Conservation (phyloP, 2,113 vertebrate species). For the Eonycteris spelaea region DNA sequence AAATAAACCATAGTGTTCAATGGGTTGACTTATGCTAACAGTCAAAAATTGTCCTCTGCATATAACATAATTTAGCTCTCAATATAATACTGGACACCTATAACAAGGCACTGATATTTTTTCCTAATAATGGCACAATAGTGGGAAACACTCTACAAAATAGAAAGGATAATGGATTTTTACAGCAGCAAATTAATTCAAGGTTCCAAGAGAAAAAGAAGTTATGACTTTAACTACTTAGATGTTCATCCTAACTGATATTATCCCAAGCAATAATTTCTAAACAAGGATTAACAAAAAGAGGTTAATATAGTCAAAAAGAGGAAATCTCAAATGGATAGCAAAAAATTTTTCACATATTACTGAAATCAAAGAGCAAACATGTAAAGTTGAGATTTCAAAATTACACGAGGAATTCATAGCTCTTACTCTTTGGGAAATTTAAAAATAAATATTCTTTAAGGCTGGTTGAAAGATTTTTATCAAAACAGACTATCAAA, state of each 20-base stretch:
- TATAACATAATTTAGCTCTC: neutral
- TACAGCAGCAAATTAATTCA: neutral
- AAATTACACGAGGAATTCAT: conserved; percentile 10
- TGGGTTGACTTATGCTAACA: neutral
- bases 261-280: conserved; percentile 23
- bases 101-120: neutral
- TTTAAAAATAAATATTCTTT: neutral
- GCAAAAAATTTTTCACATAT: conserved; percentile 32
- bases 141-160: conserved; percentile 2
- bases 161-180: neutral
- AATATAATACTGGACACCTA: neutral
- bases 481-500: neutral
- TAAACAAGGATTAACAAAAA: neutral
- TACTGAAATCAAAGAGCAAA: conserved; percentile 16
- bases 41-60: neutral
- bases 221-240: conserved; percentile 9
- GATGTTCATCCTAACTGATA: neutral
- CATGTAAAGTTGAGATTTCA: conserved; percentile 3
- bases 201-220: neutral
- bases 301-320: neutral
- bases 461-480: conserved; percentile 35
- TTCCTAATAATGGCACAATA: neutral
- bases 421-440: neutral
- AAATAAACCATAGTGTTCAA: neutral
- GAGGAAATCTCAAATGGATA: neutral